These are phyloP conservation scores for Chamaea fasciata DNA, from an alignment of 2,113 vertebrate species.

Conservation along the genomic window DNA sequence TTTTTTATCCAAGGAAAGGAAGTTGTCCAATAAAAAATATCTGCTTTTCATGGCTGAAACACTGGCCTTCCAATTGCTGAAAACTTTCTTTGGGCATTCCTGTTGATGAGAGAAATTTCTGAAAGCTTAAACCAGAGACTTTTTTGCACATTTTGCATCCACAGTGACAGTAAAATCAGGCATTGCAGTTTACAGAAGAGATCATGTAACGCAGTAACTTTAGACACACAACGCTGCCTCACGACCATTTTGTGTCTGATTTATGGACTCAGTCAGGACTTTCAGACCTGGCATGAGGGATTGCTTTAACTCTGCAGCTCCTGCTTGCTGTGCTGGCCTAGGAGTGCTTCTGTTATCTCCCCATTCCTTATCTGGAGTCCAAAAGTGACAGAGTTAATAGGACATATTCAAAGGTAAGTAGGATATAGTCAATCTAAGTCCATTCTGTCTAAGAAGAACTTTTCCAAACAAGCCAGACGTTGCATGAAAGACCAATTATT, in stretches of 20 bases:
- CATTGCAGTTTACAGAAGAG: neutral
- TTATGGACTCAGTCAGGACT: neutral
- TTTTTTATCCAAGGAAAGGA: neutral
- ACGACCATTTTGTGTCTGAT: slow-evolving; percentile 4
- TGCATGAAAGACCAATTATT: neutral
- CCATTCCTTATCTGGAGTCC: neutral
- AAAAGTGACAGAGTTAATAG: neutral
- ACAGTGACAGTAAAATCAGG: neutral
- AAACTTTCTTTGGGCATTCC: neutral
- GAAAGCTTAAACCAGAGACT: neutral
- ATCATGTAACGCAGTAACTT: neutral
- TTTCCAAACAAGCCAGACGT: neutral
- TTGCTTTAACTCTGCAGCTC: neutral
- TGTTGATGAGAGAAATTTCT: neutral
- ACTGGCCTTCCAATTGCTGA: neutral
- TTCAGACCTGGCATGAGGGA: neutral
- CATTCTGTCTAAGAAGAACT: neutral
- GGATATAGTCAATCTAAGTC: neutral
- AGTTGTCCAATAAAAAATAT: neutral
- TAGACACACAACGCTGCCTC: neutral
- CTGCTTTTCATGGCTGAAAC: neutral
- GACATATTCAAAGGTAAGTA: neutral
- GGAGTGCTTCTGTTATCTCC: neutral
- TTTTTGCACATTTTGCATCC: neutral
- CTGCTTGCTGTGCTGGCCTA: neutral